phyloP scores from a whole-genome alignment of 2,888 invertebrate species.

The Thera britannica region DNA sequence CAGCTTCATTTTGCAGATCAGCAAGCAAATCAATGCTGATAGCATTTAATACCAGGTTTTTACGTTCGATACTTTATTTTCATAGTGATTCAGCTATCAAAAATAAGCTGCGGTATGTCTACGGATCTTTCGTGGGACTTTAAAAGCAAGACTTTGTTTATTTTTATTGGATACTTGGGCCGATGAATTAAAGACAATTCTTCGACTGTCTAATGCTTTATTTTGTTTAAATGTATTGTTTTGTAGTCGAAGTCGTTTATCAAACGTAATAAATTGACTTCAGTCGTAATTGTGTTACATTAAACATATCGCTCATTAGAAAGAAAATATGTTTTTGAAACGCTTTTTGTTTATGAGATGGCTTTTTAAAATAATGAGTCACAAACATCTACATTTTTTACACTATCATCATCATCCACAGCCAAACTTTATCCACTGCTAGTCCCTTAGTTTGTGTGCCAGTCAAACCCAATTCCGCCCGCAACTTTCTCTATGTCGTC shows the following conservation, averaged over 20 bases:
- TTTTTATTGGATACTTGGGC: constrained; percentile 44
- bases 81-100: constrained; percentile 20
- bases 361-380: background rate
- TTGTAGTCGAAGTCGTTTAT: constrained; percentile 29
- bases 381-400: no score
- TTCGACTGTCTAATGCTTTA: constrained; percentile 32
- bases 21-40: no score
- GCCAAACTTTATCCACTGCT: no score
- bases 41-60: background rate
- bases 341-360: constrained; percentile 10
- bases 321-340: constrained; percentile 23
- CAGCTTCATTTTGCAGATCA: no score
- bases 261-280: constrained; percentile 36
- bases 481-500: no score
- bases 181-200: constrained; percentile 45
- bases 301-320: constrained; percentile 32
- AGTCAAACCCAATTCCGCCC: no score
- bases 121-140: constrained; percentile 27
- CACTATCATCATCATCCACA: no score
- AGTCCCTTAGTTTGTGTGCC: no score
- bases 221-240: constrained; percentile 32
- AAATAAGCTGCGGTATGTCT: constrained; percentile 16
- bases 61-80: background rate
- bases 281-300: constrained; percentile 31
- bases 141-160: constrained; percentile 42